Evolutionary conservation across 2,797 vertebrate genomes (phyloP), one percentile per base, ranked within the genome.

Genomic region (Nasua narica): DNA sequence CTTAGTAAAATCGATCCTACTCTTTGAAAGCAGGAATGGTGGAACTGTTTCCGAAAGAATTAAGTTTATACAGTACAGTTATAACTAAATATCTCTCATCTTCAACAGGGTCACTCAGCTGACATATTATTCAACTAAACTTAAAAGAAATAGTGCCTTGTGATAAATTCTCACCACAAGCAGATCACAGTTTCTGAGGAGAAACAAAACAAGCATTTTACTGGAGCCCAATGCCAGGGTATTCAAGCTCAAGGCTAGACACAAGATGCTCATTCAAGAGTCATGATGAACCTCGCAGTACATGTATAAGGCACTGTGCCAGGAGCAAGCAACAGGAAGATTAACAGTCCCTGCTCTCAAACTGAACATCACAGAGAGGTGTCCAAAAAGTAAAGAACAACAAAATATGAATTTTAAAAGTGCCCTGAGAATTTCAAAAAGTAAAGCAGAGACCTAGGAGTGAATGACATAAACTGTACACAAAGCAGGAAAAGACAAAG

Each of bases 131-230:
- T 95, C 43, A 85, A 29, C 60, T 93, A 32, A 83, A 90, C 27
- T 81, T 72, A 79, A 89, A 90, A 90, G 70, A 43, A 84, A 60
- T 2, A 74, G 50, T 37, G 79, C 5, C 54, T 83, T 46, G 9
- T 87, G 50, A 92, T 62, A 94, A 95, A 96, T 67, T 82, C 85
- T 87, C 48, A 82, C 9, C 15, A 7, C 40, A 87, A 94, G 76
- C 37, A 76, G 7, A 90, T 70, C 54, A 82, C 18, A 40, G 27
- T 72, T 78, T 97, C 67, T 62, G 82, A 96, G 35, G 56, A 85
- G 18, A 83, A 35, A 90, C 32, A 89, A 82, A 90, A 58, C 12
- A 94, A 93, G 21, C 25, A 72, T 85, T 90, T 84, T 50, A 50
- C 10, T 46, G 46, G 14, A 90, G 35, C 77, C 58, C 43, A 56